A percentile compares a stretch with the other conserved stretches of the same genome.
Evolutionary conservation across 2,888 invertebrate genomes (phyloP).

Genomic region (Lacanobia oleracea): DNA sequence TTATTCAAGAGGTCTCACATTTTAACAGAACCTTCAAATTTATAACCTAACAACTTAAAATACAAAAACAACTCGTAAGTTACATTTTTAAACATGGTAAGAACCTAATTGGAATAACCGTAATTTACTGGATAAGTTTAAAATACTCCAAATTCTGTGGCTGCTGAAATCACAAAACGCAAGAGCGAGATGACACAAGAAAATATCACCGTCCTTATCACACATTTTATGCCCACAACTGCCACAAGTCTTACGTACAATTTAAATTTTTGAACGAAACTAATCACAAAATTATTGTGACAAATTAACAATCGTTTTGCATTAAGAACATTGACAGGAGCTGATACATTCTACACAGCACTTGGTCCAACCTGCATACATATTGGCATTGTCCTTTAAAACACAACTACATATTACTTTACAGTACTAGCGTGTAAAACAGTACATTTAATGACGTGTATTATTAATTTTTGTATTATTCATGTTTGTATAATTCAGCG

Average conservation of each 20-base stretch:
- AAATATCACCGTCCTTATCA: background rate
- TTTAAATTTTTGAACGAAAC: background rate
- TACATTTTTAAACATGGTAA: conserved; percentile 11
- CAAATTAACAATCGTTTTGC: no score
- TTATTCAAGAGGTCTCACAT: background rate
- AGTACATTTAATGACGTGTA: background rate
- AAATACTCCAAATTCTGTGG: background rate
- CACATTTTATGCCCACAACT: background rate
- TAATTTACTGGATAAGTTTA: background rate
- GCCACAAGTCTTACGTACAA: no score
- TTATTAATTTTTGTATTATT: no score
- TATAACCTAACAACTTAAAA: background rate
- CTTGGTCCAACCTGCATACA: no score
- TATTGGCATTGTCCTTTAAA: no score
- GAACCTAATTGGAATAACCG: background rate
- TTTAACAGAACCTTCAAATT: conserved; percentile 2
- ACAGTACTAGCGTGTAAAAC: background rate
- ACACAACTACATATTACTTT: no score
- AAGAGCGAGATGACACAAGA: conserved; percentile 5
- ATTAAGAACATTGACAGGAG: no score
- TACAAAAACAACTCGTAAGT: conserved; percentile 11
- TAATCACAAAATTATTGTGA: no score
- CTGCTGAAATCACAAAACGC: background rate
- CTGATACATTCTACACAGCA: no score
- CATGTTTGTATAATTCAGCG: conserved; percentile 57